Conservation (phyloP, 2,888 invertebrate species). For the Muscina levida region DNA sequence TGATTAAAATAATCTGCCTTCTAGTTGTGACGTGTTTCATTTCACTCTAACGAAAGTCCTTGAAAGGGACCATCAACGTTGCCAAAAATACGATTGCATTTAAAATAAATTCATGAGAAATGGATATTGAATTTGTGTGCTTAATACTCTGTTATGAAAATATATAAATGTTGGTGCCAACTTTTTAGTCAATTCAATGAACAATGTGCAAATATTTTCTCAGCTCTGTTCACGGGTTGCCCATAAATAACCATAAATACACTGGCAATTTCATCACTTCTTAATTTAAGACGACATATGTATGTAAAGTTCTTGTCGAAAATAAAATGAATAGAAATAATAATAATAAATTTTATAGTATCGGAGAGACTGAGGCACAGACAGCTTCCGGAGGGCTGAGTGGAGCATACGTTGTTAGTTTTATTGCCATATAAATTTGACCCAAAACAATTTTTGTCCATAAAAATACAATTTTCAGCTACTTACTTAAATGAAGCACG, state of each 20-base stretch:
- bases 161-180: conserved; percentile 6
- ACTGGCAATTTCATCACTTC: conserved; percentile 53
- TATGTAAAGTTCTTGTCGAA: conserved; percentile 35
- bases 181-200: conserved; percentile 42
- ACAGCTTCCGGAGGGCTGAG: neutral
- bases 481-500: conserved; percentile 70
- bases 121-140: neutral
- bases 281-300: conserved; percentile 46
- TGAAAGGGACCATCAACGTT: conserved; percentile 8
- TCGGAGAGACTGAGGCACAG: neutral
- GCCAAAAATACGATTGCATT: conserved; percentile 20
- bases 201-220: conserved; percentile 7
- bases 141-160: too few species aligned
- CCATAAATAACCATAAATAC: conserved; percentile 49
- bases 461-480: conserved; percentile 78
- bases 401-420: conserved; percentile 68
- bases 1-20: too few species aligned
- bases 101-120: conserved; percentile 13
- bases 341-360: conserved; percentile 61
- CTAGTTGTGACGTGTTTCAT: too few species aligned
- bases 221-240: neutral
- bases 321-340: conserved; percentile 44
- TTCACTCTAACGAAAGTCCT: conserved; percentile 12
- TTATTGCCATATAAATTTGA: conserved; percentile 76
- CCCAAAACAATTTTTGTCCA: conserved; percentile 78